A percentile compares a stretch with the other conserved stretches of the same genome.
phyloP scores from a whole-genome alignment of 1,140 invertebrate genomes.

The Globodera ellingtonae region DNA sequence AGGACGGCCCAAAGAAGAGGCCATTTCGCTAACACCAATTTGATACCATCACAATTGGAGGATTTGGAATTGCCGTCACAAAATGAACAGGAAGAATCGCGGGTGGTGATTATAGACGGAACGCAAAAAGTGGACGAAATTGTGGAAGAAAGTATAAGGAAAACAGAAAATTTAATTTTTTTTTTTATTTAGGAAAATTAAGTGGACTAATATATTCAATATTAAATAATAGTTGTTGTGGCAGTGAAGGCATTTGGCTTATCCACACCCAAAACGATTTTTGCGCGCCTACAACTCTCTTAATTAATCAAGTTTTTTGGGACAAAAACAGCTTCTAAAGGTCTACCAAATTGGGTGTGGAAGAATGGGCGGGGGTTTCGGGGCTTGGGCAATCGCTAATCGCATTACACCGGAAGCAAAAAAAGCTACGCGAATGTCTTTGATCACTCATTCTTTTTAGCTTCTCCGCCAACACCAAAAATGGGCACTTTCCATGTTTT shows the following conservation, averaged over 20 bases:
- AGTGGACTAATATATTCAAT: background rate
- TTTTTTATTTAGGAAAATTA: background rate
- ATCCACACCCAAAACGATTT: too few species aligned
- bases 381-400: too few species aligned
- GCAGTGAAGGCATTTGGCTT: background rate
- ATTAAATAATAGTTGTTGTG: too few species aligned
- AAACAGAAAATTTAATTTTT: background rate
- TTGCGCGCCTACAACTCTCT: background rate
- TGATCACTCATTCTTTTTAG: slow-evolving; percentile 5
- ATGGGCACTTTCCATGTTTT: slow-evolving; percentile 64
- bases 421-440: too few species aligned
- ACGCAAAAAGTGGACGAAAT: background rate
- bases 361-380: too few species aligned
- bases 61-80: slow-evolving; percentile 18
- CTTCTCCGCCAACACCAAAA: slow-evolving; percentile 46
- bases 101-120: background rate
- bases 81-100: background rate
- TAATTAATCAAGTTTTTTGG: background rate
- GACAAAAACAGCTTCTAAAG: too few species aligned
- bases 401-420: too few species aligned
- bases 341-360: too few species aligned
- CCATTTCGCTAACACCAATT: slow-evolving; percentile 29
- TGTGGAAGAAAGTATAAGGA: background rate
- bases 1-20: background rate
- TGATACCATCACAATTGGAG: slow-evolving; percentile 16